Conservation (phyloP, 2,888 invertebrate genomes). For the Zhengitettix transpicula region DNA sequence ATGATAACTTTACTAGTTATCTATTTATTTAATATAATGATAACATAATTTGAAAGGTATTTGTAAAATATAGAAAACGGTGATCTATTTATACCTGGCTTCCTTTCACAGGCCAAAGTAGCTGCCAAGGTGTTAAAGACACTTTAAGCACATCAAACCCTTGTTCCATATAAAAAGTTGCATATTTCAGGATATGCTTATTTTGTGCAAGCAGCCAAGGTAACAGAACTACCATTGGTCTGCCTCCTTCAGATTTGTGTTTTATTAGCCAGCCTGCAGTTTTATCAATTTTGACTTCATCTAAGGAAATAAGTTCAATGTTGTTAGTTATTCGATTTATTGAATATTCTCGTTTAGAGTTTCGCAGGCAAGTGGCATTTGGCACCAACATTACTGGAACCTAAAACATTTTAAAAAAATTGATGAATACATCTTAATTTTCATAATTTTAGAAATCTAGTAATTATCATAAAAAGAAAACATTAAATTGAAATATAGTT, state of each 20-base stretch:
- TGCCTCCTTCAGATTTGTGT: neutral
- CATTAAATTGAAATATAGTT: no score
- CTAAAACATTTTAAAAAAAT: no score
- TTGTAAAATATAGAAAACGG: no score
- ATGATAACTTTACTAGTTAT: no score
- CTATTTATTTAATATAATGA: no score
- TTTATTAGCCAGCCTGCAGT: neutral
- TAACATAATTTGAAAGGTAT: no score
- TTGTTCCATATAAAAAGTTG: slow-evolving; percentile 26
- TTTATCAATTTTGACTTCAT: neutral
- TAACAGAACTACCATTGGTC: slow-evolving; percentile 26
- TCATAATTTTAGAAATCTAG: no score
- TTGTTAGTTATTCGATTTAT: neutral
- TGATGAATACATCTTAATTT: no score
- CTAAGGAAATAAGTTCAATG: neutral
- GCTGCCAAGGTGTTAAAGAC: slow-evolving; percentile 24
- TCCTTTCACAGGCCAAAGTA: slow-evolving; percentile 27
- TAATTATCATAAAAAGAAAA: no score
- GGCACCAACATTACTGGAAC: no score
- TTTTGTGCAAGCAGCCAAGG: slow-evolving; percentile 30
- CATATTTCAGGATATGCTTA: slow-evolving; percentile 28
- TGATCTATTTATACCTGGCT: slow-evolving; percentile 18
- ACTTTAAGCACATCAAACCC: slow-evolving; percentile 31
- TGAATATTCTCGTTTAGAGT: neutral
- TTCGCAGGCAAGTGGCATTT: no score